Evolutionary conservation across 92 coral and sea anemone genomes (phyloP), one percentile per base, ranked within the genome.

Genomic region (Umimayanthus kanabou): DNA sequence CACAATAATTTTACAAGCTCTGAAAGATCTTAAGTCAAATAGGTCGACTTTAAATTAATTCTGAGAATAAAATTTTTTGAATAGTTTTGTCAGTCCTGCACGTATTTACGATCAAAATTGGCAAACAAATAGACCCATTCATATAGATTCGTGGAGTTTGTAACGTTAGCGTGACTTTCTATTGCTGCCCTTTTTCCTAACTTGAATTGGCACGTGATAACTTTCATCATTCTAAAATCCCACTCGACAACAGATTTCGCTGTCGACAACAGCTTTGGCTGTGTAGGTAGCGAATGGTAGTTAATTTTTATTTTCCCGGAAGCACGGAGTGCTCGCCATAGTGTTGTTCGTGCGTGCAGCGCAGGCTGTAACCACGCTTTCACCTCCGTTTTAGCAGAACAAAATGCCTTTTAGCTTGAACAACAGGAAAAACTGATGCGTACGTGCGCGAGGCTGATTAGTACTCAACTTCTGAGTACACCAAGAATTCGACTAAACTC

Each of bases 331-430:
- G 13, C 67, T 9, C 39, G n/a, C 65, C 61, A n/a, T 4, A 2
- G 39, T 42, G 13, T 25, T 39, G 8, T 1, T 37, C 10, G 65
- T 42, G 86, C 86, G 86, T 83, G 87, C 40, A 43, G 15, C 71
- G 87, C 40, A 43, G 15, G 40, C 14, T 72, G 9, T 15, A 25
- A 73, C 87, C 87, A 83, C 87, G 87, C 87, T 69, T 14, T 83
- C 78, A 25, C 4, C 77, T 83, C 87, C 87, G 87, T 83, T 83
- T 69, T 49, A 83, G 87, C 87, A 6, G 39, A 26, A 47, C 64
- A 83, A 70, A 70, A 65, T 83, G 87, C 78, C 65, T 42, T 69
- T 83, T 83, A 70, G 78, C 87, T 42, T 70, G 28, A 43, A 83
- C 77, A 69, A 70, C 40, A 70, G 87, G 64, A 45, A 83, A 83